These are phyloP conservation scores for Drosophila persimilis DNA, from an alignment of 1,140 invertebrate genomes.

Conservation along the genomic window DNA sequence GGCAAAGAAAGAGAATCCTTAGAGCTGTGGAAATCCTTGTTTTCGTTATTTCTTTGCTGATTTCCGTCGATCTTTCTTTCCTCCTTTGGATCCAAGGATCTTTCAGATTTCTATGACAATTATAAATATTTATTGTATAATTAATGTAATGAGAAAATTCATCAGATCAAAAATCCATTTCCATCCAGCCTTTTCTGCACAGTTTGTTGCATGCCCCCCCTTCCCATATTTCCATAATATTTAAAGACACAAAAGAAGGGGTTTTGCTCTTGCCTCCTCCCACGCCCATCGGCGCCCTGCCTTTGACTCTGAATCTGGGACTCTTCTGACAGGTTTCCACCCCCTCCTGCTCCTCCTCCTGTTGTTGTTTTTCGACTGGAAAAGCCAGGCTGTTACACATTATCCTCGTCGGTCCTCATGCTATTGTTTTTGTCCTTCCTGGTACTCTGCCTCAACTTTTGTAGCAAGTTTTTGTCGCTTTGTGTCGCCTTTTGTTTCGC, in stretches of 20 bases:
- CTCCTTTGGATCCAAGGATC: no score
- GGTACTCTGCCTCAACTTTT: slow-evolving; percentile 41
- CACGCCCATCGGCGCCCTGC: no score
- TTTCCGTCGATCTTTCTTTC: no score
- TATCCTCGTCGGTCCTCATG: not conserved
- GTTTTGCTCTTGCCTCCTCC: slow-evolving; percentile 24
- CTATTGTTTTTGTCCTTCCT: not conserved
- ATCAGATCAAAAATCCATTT: no score
- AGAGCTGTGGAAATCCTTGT: no score
- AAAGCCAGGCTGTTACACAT: slow-evolving; percentile 43
- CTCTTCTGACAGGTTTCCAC: no score
- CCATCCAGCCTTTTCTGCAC: not conserved
- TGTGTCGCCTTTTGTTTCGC: slow-evolving; percentile 50
- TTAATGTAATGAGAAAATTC: no score
- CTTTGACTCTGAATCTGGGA: no score
- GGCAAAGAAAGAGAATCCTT: no score
- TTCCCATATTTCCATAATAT: slow-evolving; percentile 30
- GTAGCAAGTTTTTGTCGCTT: slow-evolving; percentile 55
- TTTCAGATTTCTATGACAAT: no score
- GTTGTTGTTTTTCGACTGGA: slow-evolving; percentile 21
- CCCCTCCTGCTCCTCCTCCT: not conserved
- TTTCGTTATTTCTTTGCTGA: no score
- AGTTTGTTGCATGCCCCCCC: slow-evolving; percentile 1
- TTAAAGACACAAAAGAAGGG: slow-evolving; percentile 56
- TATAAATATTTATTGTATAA: no score